These are phyloP conservation scores for Chelonus insularis DNA, from an alignment of 1,140 invertebrate species.

Conservation along the genomic window DNA sequence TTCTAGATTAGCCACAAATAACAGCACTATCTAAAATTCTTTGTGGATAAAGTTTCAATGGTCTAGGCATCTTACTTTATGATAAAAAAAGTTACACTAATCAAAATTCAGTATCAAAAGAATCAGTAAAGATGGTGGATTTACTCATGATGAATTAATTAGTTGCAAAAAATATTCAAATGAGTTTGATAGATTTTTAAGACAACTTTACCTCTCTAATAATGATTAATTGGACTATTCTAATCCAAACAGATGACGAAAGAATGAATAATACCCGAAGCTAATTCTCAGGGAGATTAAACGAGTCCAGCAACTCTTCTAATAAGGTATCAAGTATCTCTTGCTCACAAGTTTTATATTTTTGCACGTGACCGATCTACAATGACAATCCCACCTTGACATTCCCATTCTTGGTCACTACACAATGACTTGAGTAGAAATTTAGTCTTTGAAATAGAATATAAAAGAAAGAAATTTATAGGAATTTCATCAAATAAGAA, in stretches of 20 bases:
- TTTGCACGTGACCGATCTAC: slow-evolving; percentile 30
- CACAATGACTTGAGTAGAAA: background rate
- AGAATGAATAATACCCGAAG: background rate
- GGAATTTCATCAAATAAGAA: too few relatives aligned
- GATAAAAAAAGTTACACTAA: too few relatives aligned
- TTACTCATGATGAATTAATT: too few relatives aligned
- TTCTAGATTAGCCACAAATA: too few relatives aligned
- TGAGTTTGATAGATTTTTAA: too few relatives aligned
- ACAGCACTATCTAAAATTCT: too few relatives aligned
- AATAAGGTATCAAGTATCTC: slow-evolving; percentile 18
- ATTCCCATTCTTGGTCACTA: slow-evolving; percentile 26
- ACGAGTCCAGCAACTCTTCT: slow-evolving; percentile 15
- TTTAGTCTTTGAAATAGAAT: background rate
- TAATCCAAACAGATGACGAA: background rate
- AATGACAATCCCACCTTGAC: slow-evolving; percentile 42
- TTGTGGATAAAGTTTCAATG: too few relatives aligned
- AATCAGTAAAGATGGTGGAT: too few relatives aligned
- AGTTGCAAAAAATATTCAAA: too few relatives aligned
- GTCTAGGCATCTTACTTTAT: too few relatives aligned
- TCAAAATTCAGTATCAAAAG: too few relatives aligned
- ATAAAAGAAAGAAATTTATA: background rate
- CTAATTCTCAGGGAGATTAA: slow-evolving; percentile 2
- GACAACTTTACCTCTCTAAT: too few relatives aligned
- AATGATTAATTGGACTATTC: background rate
- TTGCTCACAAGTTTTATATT: slow-evolving; percentile 8